Evolutionary conservation across 2,113 vertebrate genomes (phyloP).

Genomic region (Chlorodrepanis virens): DNA sequence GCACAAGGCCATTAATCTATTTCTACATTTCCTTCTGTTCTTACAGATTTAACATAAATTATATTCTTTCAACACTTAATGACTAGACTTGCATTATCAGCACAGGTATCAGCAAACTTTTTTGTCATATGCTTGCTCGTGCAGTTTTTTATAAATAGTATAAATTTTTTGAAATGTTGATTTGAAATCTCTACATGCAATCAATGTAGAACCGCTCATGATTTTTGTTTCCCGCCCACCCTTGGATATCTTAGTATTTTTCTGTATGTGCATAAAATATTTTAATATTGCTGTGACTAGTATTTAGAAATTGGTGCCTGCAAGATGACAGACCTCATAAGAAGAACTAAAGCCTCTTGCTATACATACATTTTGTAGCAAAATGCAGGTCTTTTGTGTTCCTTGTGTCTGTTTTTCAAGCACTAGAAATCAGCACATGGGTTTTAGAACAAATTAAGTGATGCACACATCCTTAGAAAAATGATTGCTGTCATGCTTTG

Average conservation of each 20-base stretch:
- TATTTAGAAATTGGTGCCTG: constrained; percentile 24
- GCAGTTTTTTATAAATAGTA: background rate
- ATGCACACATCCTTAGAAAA: background rate
- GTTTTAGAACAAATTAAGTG: background rate
- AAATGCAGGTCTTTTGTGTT: background rate
- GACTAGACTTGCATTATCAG: background rate
- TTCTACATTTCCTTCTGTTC: background rate
- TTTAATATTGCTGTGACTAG: background rate
- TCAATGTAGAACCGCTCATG: background rate
- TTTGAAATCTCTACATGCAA: constrained; percentile 47
- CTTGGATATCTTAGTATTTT: background rate
- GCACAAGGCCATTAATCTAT: background rate
- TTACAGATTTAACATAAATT: background rate
- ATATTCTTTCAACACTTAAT: background rate
- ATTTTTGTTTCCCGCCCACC: background rate
- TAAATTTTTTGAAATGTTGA: background rate
- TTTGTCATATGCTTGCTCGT: background rate
- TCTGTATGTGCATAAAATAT: background rate
- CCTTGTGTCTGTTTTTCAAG: background rate
- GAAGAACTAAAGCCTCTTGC: background rate
- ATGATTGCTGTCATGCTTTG: background rate
- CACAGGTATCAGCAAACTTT: background rate
- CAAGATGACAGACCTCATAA: background rate
- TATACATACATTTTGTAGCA: background rate
- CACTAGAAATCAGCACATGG: background rate